phyloP scores from a whole-genome alignment of 1,140 invertebrate genomes.

The Orchesella cincta region DNA sequence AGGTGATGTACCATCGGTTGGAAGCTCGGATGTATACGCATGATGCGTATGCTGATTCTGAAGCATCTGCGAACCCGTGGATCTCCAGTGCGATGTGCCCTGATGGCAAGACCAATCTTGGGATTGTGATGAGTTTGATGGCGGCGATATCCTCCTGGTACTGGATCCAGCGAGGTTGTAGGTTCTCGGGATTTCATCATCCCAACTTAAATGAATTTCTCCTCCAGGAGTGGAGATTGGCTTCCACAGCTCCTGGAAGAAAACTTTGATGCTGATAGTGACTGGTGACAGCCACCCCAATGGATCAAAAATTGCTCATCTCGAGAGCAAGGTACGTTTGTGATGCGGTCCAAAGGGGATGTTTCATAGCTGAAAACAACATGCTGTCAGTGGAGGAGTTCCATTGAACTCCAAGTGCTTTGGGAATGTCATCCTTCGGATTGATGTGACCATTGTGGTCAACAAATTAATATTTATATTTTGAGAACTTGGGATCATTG shows the following conservation, averaged over 20 bases:
- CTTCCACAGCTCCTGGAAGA: constrained; percentile 57
- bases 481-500: neutral
- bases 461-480: too few relatives aligned
- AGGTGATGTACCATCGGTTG: too few relatives aligned
- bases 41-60: neutral
- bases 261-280: constrained; percentile 55
- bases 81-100: constrained; percentile 2
- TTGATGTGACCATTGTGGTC: too few relatives aligned
- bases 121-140: constrained; percentile 32
- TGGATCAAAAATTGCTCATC: constrained; percentile 57
- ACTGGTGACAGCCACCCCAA: constrained; percentile 55
- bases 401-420: neutral
- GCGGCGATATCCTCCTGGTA: constrained; percentile 42
- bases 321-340: constrained; percentile 53
- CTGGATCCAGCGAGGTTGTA: constrained; percentile 42
- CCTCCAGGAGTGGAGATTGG: too few relatives aligned
- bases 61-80: neutral
- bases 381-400: neutral
- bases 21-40: neutral
- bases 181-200: constrained; percentile 53
- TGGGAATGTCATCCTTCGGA: too few relatives aligned
- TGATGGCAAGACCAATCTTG: constrained; percentile 45
- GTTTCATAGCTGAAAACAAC: neutral
- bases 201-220: constrained; percentile 58
- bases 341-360: neutral